phyloP scores from a whole-genome alignment of 2,113 vertebrate genomes.

The Melanotaenia duboulayi region DNA sequence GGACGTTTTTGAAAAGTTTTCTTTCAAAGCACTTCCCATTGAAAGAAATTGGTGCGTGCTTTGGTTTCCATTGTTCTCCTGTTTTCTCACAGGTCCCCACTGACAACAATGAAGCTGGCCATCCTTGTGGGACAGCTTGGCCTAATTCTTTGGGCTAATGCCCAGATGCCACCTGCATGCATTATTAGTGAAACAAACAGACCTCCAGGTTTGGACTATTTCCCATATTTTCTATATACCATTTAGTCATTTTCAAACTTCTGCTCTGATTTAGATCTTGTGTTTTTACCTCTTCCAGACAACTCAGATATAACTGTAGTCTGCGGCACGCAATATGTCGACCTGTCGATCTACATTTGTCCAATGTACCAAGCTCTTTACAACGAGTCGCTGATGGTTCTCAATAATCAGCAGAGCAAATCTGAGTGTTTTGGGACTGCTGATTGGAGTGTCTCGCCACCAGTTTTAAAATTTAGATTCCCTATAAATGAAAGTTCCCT shows the following conservation, averaged over 20 bases:
- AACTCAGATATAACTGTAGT: slow-evolving; percentile 75
- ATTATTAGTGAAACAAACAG: slow-evolving; percentile 46
- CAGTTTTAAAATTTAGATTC: slow-evolving; percentile 75
- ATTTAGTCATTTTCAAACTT: background rate
- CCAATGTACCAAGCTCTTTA: slow-evolving; percentile 78
- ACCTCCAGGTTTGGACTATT: slow-evolving; percentile 69
- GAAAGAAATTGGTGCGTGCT: slow-evolving; percentile 22
- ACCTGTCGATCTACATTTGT: slow-evolving; percentile 78
- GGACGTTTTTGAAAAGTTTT: background rate
- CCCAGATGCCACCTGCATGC: slow-evolving; percentile 46
- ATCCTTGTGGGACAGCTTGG: slow-evolving; percentile 70
- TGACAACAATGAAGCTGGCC: slow-evolving; percentile 67
- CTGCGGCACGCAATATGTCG: slow-evolving; percentile 75
- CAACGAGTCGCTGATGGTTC: slow-evolving; percentile 77
- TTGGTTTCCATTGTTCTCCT: slow-evolving; percentile 13
- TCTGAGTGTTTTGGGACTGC: slow-evolving; percentile 63
- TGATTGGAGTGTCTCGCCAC: slow-evolving; percentile 63
- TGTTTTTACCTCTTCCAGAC: slow-evolving; percentile 56
- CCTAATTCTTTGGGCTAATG: slow-evolving; percentile 62
- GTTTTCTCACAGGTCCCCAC: slow-evolving; percentile 34
- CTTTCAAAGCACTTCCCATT: slow-evolving; percentile 5
- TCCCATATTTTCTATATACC: background rate
- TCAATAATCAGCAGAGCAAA: slow-evolving; percentile 67
- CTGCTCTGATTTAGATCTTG: background rate
- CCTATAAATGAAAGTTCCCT: slow-evolving; percentile 60